Base-by-base conservation (phyloP, 2,888 invertebrate species). In the Ophion slaviceki region DNA sequence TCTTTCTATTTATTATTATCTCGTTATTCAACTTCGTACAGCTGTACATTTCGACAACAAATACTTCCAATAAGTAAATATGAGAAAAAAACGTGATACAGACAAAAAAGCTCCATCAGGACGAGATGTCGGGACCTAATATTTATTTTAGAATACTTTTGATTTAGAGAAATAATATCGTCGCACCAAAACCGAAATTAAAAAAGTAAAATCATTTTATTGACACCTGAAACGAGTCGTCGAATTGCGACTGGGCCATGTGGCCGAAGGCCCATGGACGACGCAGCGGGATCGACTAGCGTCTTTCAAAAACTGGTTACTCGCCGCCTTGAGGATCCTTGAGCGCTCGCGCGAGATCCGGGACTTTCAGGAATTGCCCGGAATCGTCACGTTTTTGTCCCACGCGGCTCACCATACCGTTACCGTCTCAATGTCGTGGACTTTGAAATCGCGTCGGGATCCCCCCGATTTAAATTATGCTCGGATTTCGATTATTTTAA, bases 1-100 rank as follows among this genome's bases (percentile, higher is more conserved):
- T 77, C 7, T 32, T 5, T 8, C 40, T 5, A n/a, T 24, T 24
- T n/a, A 62, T 80, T 80, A 36, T 84, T 53, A 64, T 59, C 66
- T 80, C 59, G 40, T 66, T 80, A 20, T 66, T 10, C 47, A 67
- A 74, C 32, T 8, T 28, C 36, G 28, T 2, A 11, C 10, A 24
- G 72, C 59, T 45, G 57, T n/a, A 47, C 3, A 61, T 4, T 24
- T 40, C 5, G 40, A 40, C 7, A 40, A 40, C 40, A 40, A 40
- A 40, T 40, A 40, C 32, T 32, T 32, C 32, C 40, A 40, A 6
- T 8, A 8, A 40, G 40, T 40, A 40, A 40, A 40, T 40, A 5
- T 3, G 36, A 24, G 2, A 24, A 36, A 36, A 36, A 36, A 24
- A 24, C 24, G 24, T 24, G 24, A 24, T 24, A 1, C 24, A 24